A percentile compares a stretch with the other conserved stretches of the same genome.
These are phyloP conservation scores for Phocoena sinus DNA, from an alignment of 2,113 vertebrate genomes.

Conservation along the genomic window DNA sequence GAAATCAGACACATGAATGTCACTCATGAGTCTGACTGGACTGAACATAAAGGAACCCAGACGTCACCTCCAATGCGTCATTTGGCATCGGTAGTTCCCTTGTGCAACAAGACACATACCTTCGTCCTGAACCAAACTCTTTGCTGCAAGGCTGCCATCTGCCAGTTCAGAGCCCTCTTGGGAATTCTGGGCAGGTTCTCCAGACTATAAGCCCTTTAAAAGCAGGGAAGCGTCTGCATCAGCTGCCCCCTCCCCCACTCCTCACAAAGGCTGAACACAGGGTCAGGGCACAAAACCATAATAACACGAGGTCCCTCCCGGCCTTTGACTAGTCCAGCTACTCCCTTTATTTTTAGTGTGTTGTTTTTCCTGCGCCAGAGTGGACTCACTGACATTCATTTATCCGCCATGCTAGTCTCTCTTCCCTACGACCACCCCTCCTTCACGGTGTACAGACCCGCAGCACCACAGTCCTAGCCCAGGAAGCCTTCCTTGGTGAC, in stretches of 20 bases:
- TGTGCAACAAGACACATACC: rapidly evolving
- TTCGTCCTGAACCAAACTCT: not conserved
- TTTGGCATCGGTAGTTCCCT: rapidly evolving
- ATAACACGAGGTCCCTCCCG: rapidly evolving
- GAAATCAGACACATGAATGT: no score
- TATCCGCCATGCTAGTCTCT: no score
- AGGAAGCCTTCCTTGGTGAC: not conserved
- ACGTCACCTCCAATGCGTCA: rapidly evolving
- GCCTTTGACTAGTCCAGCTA: no score
- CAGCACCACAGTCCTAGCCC: rapidly evolving
- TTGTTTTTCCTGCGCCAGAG: not conserved
- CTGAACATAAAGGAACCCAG: not conserved
- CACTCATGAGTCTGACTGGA: not conserved
- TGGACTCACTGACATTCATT: not conserved
- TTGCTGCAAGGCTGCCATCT: not conserved
- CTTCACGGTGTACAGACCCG: rapidly evolving
- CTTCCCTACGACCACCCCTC: not conserved
- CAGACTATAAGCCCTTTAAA: not conserved
- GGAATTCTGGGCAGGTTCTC: not conserved
- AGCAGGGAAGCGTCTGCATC: not conserved
- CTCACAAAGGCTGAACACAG: no score
- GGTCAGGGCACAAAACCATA: not conserved
- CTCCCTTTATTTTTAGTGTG: not conserved
- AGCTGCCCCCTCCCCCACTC: rapidly evolving
- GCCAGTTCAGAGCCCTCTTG: not conserved